phyloP scores from a whole-genome alignment of 1,140 invertebrate species.

The Campoletis sonorensis region DNA sequence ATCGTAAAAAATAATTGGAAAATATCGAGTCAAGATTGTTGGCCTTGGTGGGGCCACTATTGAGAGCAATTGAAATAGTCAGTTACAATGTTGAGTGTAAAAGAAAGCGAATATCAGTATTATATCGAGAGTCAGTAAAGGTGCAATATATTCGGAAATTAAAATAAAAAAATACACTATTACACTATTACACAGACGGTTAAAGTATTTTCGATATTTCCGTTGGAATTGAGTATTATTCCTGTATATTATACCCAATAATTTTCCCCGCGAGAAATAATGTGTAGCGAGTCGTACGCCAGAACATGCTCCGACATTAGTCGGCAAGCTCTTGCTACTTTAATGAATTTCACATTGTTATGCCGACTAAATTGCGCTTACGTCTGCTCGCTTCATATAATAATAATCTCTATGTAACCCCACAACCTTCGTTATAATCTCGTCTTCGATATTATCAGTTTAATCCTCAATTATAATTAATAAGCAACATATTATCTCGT shows the following conservation, averaged over 20 bases:
- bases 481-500: constrained; percentile 7
- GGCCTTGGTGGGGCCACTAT: not conserved
- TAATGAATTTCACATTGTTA: constrained; percentile 13
- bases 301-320: not conserved
- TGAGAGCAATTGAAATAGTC: not conserved
- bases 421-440: constrained; percentile 1
- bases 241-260: constrained; percentile 27
- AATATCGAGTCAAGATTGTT: not conserved
- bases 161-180: not conserved
- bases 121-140: constrained; percentile 24
- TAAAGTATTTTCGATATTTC: not conserved
- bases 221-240: constrained; percentile 38
- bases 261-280: constrained; percentile 29
- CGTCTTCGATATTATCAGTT: constrained; percentile 3
- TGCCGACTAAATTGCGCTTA: not conserved
- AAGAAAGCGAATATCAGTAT: not conserved
- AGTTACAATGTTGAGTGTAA: not conserved
- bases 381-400: constrained; percentile 30
- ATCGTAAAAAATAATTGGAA: constrained; percentile 41
- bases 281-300: constrained; percentile 23
- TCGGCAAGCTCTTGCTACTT: not conserved
- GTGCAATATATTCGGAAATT: not conserved
- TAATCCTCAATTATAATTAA: not conserved
- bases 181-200: not conserved
- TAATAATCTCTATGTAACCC: not conserved